phyloP scores from a whole-genome alignment of 2,113 vertebrate genomes.

The Alethe castanea region DNA sequence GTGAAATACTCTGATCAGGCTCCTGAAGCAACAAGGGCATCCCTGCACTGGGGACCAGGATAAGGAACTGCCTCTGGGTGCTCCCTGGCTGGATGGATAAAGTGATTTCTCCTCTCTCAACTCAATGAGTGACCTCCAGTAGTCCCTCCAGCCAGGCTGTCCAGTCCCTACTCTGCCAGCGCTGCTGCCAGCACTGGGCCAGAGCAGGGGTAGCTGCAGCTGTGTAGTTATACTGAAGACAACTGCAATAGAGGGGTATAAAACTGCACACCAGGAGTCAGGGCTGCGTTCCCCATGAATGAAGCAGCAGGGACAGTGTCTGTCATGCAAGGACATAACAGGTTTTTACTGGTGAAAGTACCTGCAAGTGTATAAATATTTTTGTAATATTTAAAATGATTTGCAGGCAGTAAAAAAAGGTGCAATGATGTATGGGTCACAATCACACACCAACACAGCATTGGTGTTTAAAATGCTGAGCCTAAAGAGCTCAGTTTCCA shows the following conservation, averaged over 20 bases:
- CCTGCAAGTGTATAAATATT: neutral
- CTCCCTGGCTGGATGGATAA: neutral
- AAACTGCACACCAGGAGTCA: neutral
- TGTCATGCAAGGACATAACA: neutral
- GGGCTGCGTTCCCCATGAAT: too few species aligned
- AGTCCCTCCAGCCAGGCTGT: neutral
- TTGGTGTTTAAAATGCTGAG: neutral
- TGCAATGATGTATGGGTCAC: neutral
- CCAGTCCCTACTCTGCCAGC: neutral
- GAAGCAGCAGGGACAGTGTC: neutral
- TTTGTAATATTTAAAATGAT: neutral
- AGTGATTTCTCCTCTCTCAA: neutral
- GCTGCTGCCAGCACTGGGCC: neutral
- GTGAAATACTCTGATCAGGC: neutral
- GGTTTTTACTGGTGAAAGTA: neutral
- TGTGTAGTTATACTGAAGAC: neutral
- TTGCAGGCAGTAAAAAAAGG: neutral
- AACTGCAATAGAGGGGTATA: neutral
- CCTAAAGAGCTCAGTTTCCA: neutral
- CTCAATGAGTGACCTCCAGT: neutral
- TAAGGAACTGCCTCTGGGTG: neutral
- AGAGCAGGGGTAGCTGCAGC: neutral
- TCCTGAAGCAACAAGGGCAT: neutral
- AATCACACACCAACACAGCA: neutral
- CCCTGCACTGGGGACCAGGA: neutral